phyloP scores from a whole-genome alignment of 2,113 vertebrate species.

The Perca flavescens region DNA sequence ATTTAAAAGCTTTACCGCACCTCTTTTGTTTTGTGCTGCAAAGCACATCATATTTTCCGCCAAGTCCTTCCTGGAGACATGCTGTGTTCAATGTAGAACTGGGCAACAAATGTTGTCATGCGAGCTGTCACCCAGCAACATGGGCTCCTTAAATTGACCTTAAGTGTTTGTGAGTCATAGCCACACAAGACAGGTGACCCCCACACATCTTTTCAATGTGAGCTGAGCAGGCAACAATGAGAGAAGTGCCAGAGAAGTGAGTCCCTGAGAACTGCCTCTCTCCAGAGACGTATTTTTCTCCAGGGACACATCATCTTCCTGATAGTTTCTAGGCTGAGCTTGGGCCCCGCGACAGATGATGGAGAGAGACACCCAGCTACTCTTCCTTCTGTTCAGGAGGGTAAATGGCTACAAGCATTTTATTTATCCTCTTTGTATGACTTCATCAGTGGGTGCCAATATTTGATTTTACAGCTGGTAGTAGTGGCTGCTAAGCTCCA shows the following conservation, averaged over 20 bases:
- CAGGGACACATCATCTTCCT: slow-evolving; percentile 73
- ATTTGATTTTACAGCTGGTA: slow-evolving; percentile 16
- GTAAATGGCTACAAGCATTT: background rate
- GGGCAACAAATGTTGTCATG: slow-evolving; percentile 10
- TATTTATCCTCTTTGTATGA: slow-evolving; percentile 44
- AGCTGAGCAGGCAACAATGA: slow-evolving; percentile 43
- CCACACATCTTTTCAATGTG: background rate
- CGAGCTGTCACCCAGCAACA: slow-evolving; percentile 16
- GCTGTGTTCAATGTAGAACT: background rate
- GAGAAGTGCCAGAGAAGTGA: slow-evolving; percentile 63
- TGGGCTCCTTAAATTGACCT: slow-evolving; percentile 53
- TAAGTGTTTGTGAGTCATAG: slow-evolving; percentile 47
- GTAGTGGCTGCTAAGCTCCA: slow-evolving; percentile 11
- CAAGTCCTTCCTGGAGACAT: background rate
- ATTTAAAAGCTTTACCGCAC: background rate
- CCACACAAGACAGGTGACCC: slow-evolving; percentile 38
- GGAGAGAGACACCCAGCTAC: slow-evolving; percentile 29
- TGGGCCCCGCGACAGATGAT: slow-evolving; percentile 55
- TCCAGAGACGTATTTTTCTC: slow-evolving; percentile 67
- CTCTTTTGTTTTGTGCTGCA: background rate
- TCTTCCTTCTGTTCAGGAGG: slow-evolving; percentile 17
- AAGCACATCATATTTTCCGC: background rate
- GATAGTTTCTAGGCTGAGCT: slow-evolving; percentile 60
- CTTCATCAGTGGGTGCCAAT: slow-evolving; percentile 8
- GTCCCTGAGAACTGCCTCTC: slow-evolving; percentile 74